Base-by-base conservation (phyloP, 2,797 vertebrate species). In the Acanthurus leucopareius region DNA sequence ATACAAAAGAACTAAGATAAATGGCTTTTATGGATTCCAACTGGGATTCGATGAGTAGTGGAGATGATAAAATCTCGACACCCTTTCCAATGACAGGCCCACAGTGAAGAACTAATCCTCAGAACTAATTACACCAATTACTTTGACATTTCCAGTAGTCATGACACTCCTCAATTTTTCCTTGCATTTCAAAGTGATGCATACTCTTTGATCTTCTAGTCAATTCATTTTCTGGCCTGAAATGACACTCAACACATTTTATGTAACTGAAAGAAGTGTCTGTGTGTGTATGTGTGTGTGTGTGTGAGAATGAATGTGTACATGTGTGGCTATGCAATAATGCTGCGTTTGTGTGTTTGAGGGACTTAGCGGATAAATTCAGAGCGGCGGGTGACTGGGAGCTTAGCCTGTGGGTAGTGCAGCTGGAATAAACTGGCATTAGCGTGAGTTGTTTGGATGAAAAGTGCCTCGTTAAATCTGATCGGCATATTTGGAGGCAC, bases 401-500 rank as follows among this genome's bases (percentile, higher is more conserved):
- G 92, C 92, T 94, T 91, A 94, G 91, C 80, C 65, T 20, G 59
- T 65, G 91, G 84, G 86, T 74, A 86, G 80, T 68, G 83, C 84
- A 79, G 83, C 82, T 86, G 85, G 84, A 93, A 92, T 88, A 88
- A 91, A 92, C 82, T 86, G 91, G 89, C 89, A 91, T 93, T 93
- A 92, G 85, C 45, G 64, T 16, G 80, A 89, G 88, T 86, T 87
- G 86, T 89, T 92, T 86, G 87, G 85, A 88, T 86, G 83, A 92
- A 91, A 93, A 91, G 84, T 85, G 89, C 88, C 86, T 89, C 38
- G 86, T 92, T 93, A 90, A 92, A 93, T 92, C 86, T 90, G 89
- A 93, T 93, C 70, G 80, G 89, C 88, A 90, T 88, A 87, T 92
- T 91, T 83, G 66, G 79, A 89, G 88, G 87, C 89, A 77, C 85